These are phyloP conservation scores for Pseudomyrmex sp. DNA, from an alignment of 1,140 invertebrate species.

Conservation along the genomic window DNA sequence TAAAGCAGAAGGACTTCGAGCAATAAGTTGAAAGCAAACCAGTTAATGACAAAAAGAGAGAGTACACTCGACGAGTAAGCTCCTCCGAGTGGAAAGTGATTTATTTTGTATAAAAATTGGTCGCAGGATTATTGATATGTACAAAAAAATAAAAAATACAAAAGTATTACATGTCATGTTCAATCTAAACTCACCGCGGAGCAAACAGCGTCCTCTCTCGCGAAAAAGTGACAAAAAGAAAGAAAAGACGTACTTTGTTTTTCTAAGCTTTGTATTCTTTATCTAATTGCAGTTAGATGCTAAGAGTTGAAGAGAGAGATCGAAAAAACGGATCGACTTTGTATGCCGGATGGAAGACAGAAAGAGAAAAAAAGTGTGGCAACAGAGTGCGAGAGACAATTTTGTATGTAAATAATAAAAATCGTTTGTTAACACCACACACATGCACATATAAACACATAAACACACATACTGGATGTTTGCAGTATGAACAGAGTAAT, in stretches of 20 bases:
- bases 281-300: constrained; percentile 79
- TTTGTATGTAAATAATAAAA: constrained; percentile 79
- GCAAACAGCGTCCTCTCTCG: constrained; percentile 17
- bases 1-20: not conserved
- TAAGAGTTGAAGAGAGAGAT: constrained; percentile 70
- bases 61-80: not conserved
- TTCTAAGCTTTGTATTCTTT: constrained; percentile 61
- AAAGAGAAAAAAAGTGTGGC: constrained; percentile 55
- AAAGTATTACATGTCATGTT: too few species aligned
- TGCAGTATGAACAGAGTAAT: too few species aligned
- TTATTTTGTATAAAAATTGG: not conserved
- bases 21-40: constrained; percentile 9
- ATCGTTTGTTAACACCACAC: constrained; percentile 55
- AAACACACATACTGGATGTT: not conserved
- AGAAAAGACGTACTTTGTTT: not conserved
- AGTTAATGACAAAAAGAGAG: not conserved
- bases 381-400: constrained; percentile 66
- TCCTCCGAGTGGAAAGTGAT: not conserved
- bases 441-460: constrained; percentile 42
- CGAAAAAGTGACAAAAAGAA: constrained; percentile 15
- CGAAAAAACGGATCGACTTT: constrained; percentile 57
- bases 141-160: too few species aligned
- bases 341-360: constrained; percentile 58
- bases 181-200: constrained; percentile 24
- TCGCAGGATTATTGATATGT: too few species aligned